Conservation (phyloP, 2,113 vertebrate genomes). For the Cacatua alba region DNA sequence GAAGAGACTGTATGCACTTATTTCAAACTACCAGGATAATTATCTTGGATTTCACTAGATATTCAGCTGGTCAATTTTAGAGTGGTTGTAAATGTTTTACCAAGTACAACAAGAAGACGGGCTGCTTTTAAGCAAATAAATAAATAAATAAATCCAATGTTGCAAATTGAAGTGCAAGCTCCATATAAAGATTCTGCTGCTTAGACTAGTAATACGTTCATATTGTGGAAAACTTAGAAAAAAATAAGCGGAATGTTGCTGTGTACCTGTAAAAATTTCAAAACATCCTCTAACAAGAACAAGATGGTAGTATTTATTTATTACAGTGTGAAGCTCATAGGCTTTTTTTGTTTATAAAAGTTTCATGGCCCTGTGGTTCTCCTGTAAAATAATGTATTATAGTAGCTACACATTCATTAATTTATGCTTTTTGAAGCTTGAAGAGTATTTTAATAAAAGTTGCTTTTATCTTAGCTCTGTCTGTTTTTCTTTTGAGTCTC, state of each 20-base stretch:
- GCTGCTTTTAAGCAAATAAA: not conserved
- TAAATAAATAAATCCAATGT: not conserved
- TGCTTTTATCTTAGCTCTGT: conserved; percentile 74
- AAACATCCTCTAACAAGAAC: not conserved
- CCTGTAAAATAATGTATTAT: conserved; percentile 84
- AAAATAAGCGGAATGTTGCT: not conserved
- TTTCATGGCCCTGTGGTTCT: conserved; percentile 50
- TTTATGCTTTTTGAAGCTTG: conserved; percentile 76
- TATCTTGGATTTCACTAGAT: conserved; percentile 24
- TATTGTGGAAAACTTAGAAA: not conserved
- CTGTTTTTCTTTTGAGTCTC: conserved; percentile 65
- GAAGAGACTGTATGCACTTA: conserved; percentile 14
- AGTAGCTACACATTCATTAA: conserved; percentile 65
- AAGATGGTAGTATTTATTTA: conserved; percentile 60
- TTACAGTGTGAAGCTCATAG: conserved; percentile 48
- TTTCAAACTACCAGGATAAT: not conserved
- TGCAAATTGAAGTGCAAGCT: not conserved
- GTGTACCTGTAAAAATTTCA: conserved; percentile 6
- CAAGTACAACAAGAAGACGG: not conserved
- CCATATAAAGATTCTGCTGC: not conserved
- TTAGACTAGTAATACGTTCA: not conserved
- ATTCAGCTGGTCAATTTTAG: conserved; percentile 9
- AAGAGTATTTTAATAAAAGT: conserved; percentile 80
- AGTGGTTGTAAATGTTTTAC: conserved; percentile 67
- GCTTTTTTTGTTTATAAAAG: conserved; percentile 51